phyloP scores from a whole-genome alignment of 2,797 vertebrate genomes.

The Taenioides sp. region DNA sequence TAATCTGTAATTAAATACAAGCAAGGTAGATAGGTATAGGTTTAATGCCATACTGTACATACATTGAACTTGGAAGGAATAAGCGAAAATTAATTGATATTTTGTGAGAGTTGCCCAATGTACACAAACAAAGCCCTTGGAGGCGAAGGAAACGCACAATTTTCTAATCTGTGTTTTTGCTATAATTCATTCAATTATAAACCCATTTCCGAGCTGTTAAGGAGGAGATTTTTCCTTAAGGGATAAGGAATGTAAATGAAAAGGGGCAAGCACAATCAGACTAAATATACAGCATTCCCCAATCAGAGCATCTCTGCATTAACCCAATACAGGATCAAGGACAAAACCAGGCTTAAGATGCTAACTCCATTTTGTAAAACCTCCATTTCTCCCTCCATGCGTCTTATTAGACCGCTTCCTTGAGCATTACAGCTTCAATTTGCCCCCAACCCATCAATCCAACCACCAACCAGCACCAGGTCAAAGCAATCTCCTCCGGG shows the following conservation, averaged over 20 bases:
- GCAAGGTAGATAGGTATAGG: no score
- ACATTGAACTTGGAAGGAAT: no score
- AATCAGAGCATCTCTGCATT: not conserved
- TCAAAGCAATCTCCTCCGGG: constrained; percentile 32
- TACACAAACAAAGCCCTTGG: no score
- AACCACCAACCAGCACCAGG: constrained; percentile 20
- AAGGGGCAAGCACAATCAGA: not conserved
- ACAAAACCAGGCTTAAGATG: constrained; percentile 4
- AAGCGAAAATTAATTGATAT: no score
- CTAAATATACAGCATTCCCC: not conserved
- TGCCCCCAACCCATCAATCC: constrained; percentile 19
- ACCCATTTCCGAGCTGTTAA: not conserved
- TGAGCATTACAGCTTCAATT: constrained; percentile 16
- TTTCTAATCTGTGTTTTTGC: not conserved
- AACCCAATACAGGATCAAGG: not conserved
- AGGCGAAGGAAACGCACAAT: no score
- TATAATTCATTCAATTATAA: not conserved
- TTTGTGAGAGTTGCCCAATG: no score
- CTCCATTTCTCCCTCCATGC: constrained; percentile 6
- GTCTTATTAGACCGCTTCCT: constrained; percentile 11
- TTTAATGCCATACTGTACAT: no score
- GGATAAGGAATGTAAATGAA: not conserved
- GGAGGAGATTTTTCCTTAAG: not conserved
- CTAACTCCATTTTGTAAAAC: constrained; percentile 1
- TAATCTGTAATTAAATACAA: no score